Evolutionary conservation across 2,888 invertebrate genomes (phyloP).

Genomic region (Orthosia cruda): DNA sequence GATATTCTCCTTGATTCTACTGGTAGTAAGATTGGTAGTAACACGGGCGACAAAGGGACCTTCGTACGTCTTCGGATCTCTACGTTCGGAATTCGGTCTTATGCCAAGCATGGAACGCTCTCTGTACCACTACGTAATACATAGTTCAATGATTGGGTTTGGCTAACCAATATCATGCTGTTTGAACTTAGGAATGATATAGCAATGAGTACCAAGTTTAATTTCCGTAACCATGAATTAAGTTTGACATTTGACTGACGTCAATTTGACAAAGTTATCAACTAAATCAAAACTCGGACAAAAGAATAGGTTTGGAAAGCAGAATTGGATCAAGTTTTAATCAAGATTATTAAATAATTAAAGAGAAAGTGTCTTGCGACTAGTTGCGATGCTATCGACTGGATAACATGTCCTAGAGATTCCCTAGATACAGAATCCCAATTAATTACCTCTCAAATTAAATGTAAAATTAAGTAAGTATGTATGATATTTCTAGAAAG

Average conservation of each 20-base stretch:
- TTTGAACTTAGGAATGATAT: neutral
- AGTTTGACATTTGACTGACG: constrained; percentile 21
- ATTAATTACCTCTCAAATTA: neutral
- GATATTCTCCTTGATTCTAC: no score
- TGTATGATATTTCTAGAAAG: neutral
- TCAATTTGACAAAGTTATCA: constrained; percentile 23
- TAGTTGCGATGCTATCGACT: neutral
- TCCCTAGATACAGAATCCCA: neutral
- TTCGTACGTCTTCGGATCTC: no score
- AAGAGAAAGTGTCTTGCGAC: constrained; percentile 10
- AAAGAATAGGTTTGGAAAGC: constrained; percentile 26
- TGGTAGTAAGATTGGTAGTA: no score
- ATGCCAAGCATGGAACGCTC: no score
- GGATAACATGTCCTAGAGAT: neutral
- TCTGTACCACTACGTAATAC: neutral
- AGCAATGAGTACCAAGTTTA: neutral
- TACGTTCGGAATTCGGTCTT: no score
- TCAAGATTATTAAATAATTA: constrained; percentile 19
- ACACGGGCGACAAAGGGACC: no score
- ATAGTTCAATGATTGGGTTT: neutral
- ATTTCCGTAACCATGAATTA: neutral
- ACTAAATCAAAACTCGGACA: constrained; percentile 12
- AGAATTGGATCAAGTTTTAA: constrained; percentile 20
- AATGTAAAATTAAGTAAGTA: neutral
- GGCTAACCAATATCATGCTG: neutral